phyloP scores from a whole-genome alignment of 2,113 vertebrate genomes.

The Colossoma macropomum region DNA sequence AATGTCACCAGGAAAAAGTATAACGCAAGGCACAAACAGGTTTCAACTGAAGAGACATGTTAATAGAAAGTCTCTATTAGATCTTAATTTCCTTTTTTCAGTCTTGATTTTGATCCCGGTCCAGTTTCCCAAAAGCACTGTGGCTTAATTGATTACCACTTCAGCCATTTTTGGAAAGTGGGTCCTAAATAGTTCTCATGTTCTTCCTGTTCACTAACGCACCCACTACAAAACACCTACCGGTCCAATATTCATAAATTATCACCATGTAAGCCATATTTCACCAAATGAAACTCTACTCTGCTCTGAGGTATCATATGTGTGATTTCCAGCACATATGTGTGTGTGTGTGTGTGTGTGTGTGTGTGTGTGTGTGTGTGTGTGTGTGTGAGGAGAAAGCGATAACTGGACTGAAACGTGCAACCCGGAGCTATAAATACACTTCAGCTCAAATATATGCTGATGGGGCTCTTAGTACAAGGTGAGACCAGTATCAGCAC shows the following conservation, averaged over 20 bases:
- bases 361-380: slow-evolving; percentile 24
- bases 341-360: slow-evolving; percentile 35
- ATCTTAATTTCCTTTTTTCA: neutral
- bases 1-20: slow-evolving; percentile 37
- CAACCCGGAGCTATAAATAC: slow-evolving; percentile 47
- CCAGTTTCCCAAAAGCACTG: neutral
- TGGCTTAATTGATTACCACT: neutral
- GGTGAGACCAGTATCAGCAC: slow-evolving; percentile 1
- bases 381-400: slow-evolving; percentile 36
- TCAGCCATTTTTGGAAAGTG: neutral
- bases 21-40: neutral
- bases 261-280: neutral
- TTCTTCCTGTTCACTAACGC: neutral
- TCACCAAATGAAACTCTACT: no score
- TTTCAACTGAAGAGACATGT: neutral
- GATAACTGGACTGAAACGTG: slow-evolving; percentile 44
- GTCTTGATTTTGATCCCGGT: neutral
- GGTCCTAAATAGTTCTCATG: neutral
- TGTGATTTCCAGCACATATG: neutral
- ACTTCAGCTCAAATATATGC: slow-evolving; percentile 46
- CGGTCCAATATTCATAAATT: neutral
- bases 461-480: slow-evolving; percentile 6
- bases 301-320: neutral
- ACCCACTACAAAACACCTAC: neutral
- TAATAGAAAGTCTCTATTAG: neutral